Evolutionary conservation across 2,888 invertebrate genomes (phyloP), one percentile per base, ranked within the genome.

Genomic region (Brassicogethes aeneus): DNA sequence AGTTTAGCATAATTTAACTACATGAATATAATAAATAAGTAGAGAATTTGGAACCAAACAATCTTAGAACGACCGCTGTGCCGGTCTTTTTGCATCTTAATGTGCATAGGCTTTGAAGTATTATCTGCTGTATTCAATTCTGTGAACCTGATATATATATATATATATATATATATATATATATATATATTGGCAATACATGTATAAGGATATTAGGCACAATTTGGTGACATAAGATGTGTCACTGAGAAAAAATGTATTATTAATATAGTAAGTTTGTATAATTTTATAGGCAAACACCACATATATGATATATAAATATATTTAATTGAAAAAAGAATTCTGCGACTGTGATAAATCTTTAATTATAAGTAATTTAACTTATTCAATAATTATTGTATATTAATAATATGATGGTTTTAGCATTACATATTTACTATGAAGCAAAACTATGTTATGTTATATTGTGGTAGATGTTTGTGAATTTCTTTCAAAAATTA

Each of bases 1-100:
- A 80, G 80, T 80, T 79, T 76, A 76, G 74, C 68, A 72, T 76
- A 77, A 76, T 46, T 74, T 75, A 58, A 54, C 51, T 54, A 57
- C 43, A 73, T 72, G 71, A 56, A 53, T 70, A 58, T 68, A 72
- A 64, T 67, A 69, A 50, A 50, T 46, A 46, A 56, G 57, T 55
- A 62, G 59, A 64, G 61, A 62, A 62, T 60, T 64, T 65, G 63
- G 65, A 66, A 66, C 66, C 66, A 65, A 65, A 62, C 60, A 17
- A 61, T 61, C 59, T 65, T 63, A 60, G 59, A 52, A 53, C 53
- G 53, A 50, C 52, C 56, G 50, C 51, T 46, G 51, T 52, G 45
- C 53, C 54, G 55, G 56, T 57, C 59, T 56, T 59, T 48, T 62
- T 60, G 62, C 63, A 65, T 66, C 61, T 61, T 54, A 59, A 62